phyloP scores from a whole-genome alignment of 2,888 invertebrate genomes.

The Rotaria socialis region DNA sequence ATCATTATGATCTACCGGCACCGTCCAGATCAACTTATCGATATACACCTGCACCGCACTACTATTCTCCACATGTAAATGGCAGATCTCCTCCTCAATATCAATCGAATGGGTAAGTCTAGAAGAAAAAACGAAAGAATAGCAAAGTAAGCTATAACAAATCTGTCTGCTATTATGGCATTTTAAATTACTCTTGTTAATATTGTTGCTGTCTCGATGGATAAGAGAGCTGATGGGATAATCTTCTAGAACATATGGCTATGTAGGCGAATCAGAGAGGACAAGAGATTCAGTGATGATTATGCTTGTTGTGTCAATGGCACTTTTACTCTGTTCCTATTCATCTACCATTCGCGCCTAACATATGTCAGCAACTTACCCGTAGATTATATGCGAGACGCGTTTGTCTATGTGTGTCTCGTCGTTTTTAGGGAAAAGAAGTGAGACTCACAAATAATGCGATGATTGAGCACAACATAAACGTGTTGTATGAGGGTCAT shows the following conservation, averaged over 20 bases:
- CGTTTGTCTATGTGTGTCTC: not conserved
- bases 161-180: not conserved
- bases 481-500: slow-evolving; percentile 10
- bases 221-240: not conserved
- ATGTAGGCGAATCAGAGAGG: not conserved
- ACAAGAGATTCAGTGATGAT: not conserved
- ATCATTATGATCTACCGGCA: slow-evolving; percentile 25
- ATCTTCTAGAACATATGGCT: not conserved
- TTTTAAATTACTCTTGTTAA: not conserved
- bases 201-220: not conserved
- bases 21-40: slow-evolving; percentile 21
- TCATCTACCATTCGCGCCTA: not conserved
- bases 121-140: not conserved
- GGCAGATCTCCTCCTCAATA: slow-evolving; percentile 16
- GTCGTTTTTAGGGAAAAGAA: slow-evolving; percentile 14
- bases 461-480: not conserved
- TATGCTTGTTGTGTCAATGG: not conserved
- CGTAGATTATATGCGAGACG: not conserved
- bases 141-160: not conserved
- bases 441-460: not conserved
- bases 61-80: slow-evolving; percentile 11
- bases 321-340: not conserved
- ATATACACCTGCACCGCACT: not conserved
- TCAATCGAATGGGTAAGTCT: not conserved
- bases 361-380: slow-evolving; percentile 1